Evolutionary conservation across 1,140 invertebrate genomes (phyloP), one percentile per base, ranked within the genome.

Genomic region (Grapholita molesta): DNA sequence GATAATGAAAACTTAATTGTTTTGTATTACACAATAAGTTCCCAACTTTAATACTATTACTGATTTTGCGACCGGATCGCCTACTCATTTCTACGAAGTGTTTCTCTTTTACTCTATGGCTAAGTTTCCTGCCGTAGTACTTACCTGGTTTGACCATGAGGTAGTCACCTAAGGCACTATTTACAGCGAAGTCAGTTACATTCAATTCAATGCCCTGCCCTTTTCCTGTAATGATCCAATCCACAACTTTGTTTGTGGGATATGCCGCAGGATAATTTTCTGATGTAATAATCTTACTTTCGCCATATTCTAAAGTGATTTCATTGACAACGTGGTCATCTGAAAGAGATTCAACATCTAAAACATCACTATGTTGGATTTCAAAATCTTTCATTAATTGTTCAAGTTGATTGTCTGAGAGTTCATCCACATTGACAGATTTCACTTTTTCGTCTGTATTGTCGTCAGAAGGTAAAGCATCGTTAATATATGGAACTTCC

Each of bases 201-300:
- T 88, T 91, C 7, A 91, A 61, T 72, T 91, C 89, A n/a, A 91
- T 85, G 1, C 89, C 89, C 5, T 66, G 72, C 5, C 89, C 89
- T 11, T 78, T 70, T 0, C 87, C 89, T 15, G 80, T 75, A 9
- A 91, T 70, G n/a, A 88, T 76, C 85, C 87, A 91, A 66, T 91
- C 87, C 8, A 80, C 71, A 9, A 76, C 74, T 6, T 71, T 75
- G 48, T 84, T 79, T 0, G 82, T 84, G 11, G 87, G 85, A 61
- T 89, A 91, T 21, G 70, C 55, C 12, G 25, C 67, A 0, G 86
- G 86, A 32, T 80, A 88, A 8, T 83, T 77, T 9, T 83, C 81
- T 6, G 85, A 88, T 3, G 84, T 84, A 3, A 91, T 53, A 2
- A 77, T 67, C 8, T 74, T 71, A 7, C 78, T 72, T 18, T 78